Conservation (phyloP, 2,888 invertebrate genomes). For the Megalurothrips usitatus region DNA sequence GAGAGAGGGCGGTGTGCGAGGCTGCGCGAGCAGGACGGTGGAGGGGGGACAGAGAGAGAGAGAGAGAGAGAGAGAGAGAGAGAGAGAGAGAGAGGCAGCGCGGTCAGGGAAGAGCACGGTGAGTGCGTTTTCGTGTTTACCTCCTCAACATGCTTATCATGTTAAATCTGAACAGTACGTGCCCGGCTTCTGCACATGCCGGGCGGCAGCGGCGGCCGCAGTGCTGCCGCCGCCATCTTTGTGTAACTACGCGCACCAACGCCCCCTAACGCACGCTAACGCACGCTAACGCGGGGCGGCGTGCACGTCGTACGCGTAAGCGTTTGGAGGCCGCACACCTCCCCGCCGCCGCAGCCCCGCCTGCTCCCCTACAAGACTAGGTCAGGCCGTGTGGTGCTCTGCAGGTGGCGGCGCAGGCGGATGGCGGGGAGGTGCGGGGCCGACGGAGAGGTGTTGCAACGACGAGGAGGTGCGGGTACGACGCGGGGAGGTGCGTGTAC, state of each 20-base stretch:
- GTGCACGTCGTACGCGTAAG: too few relatives aligned
- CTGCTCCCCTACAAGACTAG: background rate
- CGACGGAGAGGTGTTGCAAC: too few relatives aligned
- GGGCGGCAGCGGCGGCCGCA: too few relatives aligned
- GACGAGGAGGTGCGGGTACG: too few relatives aligned
- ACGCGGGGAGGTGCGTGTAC: too few relatives aligned
- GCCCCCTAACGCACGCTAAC: too few relatives aligned
- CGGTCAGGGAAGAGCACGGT: background rate
- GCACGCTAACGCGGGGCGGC: too few relatives aligned
- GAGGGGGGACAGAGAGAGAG: background rate
- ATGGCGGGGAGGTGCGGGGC: too few relatives aligned
- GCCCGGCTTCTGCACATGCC: background rate
- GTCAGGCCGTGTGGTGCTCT: background rate
- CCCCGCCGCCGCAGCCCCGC: background rate
- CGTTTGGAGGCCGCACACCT: background rate
- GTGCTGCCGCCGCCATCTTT: background rate
- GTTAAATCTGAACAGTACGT: slow-evolving; percentile 20
- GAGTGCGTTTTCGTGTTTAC: slow-evolving; percentile 26
- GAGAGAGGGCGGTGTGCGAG: background rate
- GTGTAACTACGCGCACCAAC: background rate
- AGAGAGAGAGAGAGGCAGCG: background rate
- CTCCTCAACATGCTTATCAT: slow-evolving; percentile 24
- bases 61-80: background rate
- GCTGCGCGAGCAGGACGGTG: background rate
- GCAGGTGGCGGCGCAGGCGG: too few relatives aligned